Evolutionary conservation across 2,888 invertebrate species (phyloP), one percentile per base, ranked within the genome.

Genomic region (Rutpela maculata): DNA sequence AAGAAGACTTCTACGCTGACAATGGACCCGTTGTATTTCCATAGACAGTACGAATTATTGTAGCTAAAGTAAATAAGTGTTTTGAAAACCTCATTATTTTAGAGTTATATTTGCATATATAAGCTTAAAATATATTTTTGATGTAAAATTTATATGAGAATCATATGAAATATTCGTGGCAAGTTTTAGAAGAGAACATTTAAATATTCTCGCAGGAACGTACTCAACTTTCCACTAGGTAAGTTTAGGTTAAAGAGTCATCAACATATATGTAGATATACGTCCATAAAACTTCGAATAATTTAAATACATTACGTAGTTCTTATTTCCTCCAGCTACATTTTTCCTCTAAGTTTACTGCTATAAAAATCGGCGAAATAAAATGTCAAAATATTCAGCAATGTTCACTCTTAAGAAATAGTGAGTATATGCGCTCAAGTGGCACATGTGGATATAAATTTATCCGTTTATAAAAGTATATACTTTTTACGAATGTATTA

Each of bases 121-220:
- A 65, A 65, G 65, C 15, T 65, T 69, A 72, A 77, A 65, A 57
- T 77, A 77, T 77, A 79, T 73, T 79, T 77, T 77, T 72, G 63
- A 74, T 77, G 76, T 75, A 60, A 76, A 69, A 71, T 74, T 78
- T 76, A 76, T 73, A 70, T 70, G 76, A 76, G 71, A 70, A 31
- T 3, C 15, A 17, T 50, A 50, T 35, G 57, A 70, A 60, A 70
- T 70, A 70, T 60, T 62, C 43, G 60, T 70, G 60, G 57, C 59
- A 70, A 70, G 70, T 70, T 70, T 70, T 70, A 60, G 60, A 70
- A 70, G 70, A 70, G 60, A 60, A 60, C 70, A 70, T 70, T 6
- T 57, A 70, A 60, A 19, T 70, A 31, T 60, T 60, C 22, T 12
- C 59, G 38, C 38, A 60, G 60, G 18, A 69, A 60, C 43, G n/a